A percentile compares a stretch with the other conserved stretches of the same genome.
phyloP scores from a whole-genome alignment of 2,113 vertebrate genomes.

The Ailurus styani region DNA sequence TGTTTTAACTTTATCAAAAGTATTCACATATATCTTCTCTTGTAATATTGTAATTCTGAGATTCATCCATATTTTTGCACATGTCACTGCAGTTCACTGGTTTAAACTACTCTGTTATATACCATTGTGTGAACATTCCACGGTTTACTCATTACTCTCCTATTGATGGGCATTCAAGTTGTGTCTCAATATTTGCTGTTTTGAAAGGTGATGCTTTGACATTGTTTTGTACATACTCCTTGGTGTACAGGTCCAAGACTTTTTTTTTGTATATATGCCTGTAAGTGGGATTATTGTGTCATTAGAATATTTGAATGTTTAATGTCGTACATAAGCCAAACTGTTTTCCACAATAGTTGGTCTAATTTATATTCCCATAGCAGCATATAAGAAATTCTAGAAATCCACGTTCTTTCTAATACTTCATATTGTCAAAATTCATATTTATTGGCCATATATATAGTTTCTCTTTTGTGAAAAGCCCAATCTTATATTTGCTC shows the following conservation, averaged over 20 bases:
- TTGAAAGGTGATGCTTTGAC: not conserved
- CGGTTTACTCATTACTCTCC: not conserved
- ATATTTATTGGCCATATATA: not conserved
- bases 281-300: not conserved
- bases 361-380: not conserved
- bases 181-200: not conserved
- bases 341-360: not conserved
- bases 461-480: not conserved
- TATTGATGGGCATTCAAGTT: not conserved
- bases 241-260: not conserved
- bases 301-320: not conserved
- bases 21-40: not conserved
- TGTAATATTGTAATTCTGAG: not conserved
- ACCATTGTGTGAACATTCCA: not conserved
- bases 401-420: not conserved
- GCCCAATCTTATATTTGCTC: not conserved
- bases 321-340: not conserved
- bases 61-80: not conserved
- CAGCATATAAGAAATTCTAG: not conserved
- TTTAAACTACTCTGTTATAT: not conserved
- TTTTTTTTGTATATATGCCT: not conserved
- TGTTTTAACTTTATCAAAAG: constrained; percentile 1
- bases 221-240: not conserved
- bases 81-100: not conserved
- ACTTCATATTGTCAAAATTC: not conserved